Percentiles rank a stretch among this genome's conserved stretches.
These are phyloP conservation scores for Metallyticus violacea DNA, from an alignment of 2,888 invertebrate species.

Conservation along the genomic window DNA sequence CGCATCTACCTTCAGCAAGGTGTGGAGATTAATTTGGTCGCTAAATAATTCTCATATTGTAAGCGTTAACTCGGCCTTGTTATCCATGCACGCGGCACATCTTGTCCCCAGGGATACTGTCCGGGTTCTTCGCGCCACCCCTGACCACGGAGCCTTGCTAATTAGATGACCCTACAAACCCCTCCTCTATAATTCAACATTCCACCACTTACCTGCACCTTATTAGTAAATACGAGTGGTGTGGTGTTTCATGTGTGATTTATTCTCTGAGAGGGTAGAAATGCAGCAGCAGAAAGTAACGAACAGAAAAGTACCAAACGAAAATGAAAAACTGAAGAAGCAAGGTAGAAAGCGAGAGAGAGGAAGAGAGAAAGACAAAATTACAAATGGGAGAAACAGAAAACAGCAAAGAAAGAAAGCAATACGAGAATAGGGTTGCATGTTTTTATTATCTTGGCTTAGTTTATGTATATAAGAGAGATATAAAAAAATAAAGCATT, in stretches of 20 bases:
- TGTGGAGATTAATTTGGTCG: background rate
- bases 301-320: background rate
- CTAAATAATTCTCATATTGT: background rate
- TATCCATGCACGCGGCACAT: background rate
- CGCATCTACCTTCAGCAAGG: background rate
- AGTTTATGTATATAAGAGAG: too few relatives aligned
- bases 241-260: background rate
- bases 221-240: background rate
- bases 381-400: background rate
- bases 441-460: too few relatives aligned
- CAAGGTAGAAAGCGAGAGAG: too few relatives aligned
- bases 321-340: background rate
- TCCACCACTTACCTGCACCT: background rate
- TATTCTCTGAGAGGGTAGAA: background rate
- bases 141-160: background rate
- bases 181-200: constrained; percentile 3
- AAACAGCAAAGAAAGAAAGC: background rate
- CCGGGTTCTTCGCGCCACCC: background rate
- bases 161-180: background rate
- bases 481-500: too few relatives aligned
- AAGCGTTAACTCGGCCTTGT: background rate
- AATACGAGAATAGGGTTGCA: too few relatives aligned
- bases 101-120: background rate
- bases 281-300: background rate
- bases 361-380: background rate